Evolutionary conservation across 1,140 invertebrate genomes (phyloP).

Genomic region (Tribolium madens): DNA sequence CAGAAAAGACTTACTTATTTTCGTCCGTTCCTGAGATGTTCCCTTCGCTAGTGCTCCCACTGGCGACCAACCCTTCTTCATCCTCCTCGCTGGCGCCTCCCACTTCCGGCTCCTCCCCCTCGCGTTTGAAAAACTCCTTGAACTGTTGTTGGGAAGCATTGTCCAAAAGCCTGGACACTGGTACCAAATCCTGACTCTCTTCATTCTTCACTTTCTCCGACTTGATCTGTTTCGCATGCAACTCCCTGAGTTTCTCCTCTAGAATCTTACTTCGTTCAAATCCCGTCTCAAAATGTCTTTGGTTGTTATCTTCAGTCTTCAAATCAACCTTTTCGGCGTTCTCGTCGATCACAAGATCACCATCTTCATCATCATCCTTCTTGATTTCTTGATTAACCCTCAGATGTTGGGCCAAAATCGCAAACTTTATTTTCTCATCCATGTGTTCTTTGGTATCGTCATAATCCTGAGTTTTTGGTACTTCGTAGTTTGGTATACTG

Average conservation of each 20-base stretch:
- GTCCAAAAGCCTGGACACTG: slow-evolving; percentile 81
- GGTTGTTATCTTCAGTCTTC: slow-evolving; percentile 43
- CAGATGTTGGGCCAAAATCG: slow-evolving; percentile 81
- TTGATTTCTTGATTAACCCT: slow-evolving; percentile 68
- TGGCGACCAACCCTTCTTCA: slow-evolving; percentile 80
- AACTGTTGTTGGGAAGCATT: slow-evolving; percentile 80
- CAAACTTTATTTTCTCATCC: slow-evolving; percentile 81
- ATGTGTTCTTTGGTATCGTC: slow-evolving; percentile 62
- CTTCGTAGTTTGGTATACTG: slow-evolving; percentile 59
- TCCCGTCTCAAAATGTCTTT: slow-evolving; percentile 21
- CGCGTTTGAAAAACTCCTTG: slow-evolving; percentile 73
- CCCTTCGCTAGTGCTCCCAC: slow-evolving; percentile 79
- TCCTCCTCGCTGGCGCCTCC: slow-evolving; percentile 72
- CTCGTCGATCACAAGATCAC: slow-evolving; percentile 78
- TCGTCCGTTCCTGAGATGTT: slow-evolving; percentile 86
- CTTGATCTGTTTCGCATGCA: slow-evolving; percentile 59
- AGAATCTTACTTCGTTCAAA: slow-evolving; percentile 49
- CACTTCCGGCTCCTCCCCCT: slow-evolving; percentile 59
- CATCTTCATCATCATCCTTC: slow-evolving; percentile 73
- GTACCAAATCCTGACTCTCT: slow-evolving; percentile 75
- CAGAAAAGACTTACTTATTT: slow-evolving; percentile 73
- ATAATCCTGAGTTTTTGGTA: slow-evolving; percentile 57
- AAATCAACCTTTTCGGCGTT: slow-evolving; percentile 62
- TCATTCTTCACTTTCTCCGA: slow-evolving; percentile 62
- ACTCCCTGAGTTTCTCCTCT: slow-evolving; percentile 63